Base-by-base conservation (phyloP, 2,888 invertebrate species). In the Embidobia sp. region DNA sequence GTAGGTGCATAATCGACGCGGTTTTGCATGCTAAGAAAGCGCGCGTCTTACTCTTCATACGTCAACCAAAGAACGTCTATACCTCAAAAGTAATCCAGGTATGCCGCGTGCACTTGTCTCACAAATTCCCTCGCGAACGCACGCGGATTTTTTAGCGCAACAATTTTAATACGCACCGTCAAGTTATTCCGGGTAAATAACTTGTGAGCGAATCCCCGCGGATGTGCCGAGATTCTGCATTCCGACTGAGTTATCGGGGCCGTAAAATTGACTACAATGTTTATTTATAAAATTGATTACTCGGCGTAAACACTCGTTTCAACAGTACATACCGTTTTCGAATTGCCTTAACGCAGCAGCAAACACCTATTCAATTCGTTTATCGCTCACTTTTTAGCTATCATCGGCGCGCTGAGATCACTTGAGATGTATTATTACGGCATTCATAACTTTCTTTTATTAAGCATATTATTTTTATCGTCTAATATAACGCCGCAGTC, bases 11-110 rank as follows among this genome's bases (percentile, higher is more conserved):
- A 55, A 66, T 46, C 55, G 66, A 55, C 53, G 22, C 46, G 46
- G 46, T 66, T 53, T 66, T 55, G 66, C 46, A 66, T 66, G 35
- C 46, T 46, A 46, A 66, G 55, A 55, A 66, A 46, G 35, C 18
- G 11, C 26, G 35, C n/a, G 48, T 67, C 55, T 67, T 67, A 67
- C 57, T 67, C 67, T 35, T 57, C 15, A 35, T 57, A 57, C 67
- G 57, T 64, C 64, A 67, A 35, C 67, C 29, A 37, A 4, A 35
- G 48, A 67, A 67, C 67, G 57, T 55, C 46, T 55, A 67, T 48
- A 15, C 37, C 37, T 37, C 67, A 57, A 57, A 57, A 57, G 57
- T 57, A 48, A 67, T 67, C 37, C 48, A 46, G 55, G 42, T 46
- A 46, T 37, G 53, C 57, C 15, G 48, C 40, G 19, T 57, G 57